phyloP scores from a whole-genome alignment of 2,888 invertebrate genomes.

The Drosophila borealis region DNA sequence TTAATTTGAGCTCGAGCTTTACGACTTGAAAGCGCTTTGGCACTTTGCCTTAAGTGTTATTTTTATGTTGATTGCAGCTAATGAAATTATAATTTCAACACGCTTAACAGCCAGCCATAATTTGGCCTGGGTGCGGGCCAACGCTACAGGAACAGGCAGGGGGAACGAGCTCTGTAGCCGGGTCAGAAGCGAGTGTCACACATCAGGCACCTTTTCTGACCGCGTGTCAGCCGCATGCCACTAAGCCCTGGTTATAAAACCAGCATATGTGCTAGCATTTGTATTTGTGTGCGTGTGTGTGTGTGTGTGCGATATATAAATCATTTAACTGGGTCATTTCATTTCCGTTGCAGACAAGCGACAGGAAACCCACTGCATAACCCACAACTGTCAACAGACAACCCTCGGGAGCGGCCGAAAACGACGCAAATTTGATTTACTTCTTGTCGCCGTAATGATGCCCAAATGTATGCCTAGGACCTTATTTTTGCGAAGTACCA shows the following conservation, averaged over 20 bases:
- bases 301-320: conserved; percentile 57
- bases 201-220: conserved; percentile 57
- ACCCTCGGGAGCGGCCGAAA: conserved; percentile 35
- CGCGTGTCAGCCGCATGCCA: conserved; percentile 57
- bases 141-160: not conserved
- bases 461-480: conserved; percentile 47
- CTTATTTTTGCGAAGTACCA: conserved; percentile 18
- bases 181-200: conserved; percentile 15
- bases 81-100: conserved; percentile 80
- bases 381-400: conserved; percentile 63
- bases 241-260: conserved; percentile 52
- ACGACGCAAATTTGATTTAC: conserved; percentile 77
- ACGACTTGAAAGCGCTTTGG: conserved; percentile 73
- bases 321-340: conserved; percentile 82
- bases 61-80: conserved; percentile 80
- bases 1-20: conserved; percentile 65
- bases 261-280: conserved; percentile 33
- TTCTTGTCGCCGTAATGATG: conserved; percentile 67
- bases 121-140: conserved; percentile 16
- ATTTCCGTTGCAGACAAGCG: conserved; percentile 74
- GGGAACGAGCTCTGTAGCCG: not conserved
- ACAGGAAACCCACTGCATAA: conserved; percentile 62
- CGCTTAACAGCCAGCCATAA: conserved; percentile 57
- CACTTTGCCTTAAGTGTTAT: conserved; percentile 77
- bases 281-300: conserved; percentile 18